Base-by-base conservation (phyloP, 2,797 vertebrate genomes). In the Danionella dracula region DNA sequence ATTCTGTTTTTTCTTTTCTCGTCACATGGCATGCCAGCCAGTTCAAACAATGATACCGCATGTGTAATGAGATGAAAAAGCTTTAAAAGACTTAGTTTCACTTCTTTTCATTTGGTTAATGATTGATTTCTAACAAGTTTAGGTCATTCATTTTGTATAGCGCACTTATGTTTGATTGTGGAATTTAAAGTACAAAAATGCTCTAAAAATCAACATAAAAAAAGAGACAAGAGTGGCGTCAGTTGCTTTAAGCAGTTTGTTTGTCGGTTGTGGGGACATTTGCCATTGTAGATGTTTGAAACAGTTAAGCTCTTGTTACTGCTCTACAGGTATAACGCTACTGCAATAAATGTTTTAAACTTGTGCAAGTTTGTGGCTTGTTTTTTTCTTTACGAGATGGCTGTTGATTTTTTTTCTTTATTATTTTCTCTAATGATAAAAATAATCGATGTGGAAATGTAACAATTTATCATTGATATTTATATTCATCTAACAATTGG, bases 331-430 rank as follows among this genome's bases (percentile, higher is more conserved):
- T 95, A 97, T 90, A 90, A 89, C 90, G 94, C 94, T 97, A 93
- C 91, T 95, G 94, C 94, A 99, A 99, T 99, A 99, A 99, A 98
- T 95, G 92, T 97, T 98, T 94, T 93, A 89, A 95, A 92, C 93
- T 93, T 73, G 81, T 85, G 80, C 84, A 81, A 70, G 81, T 74
- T 79, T 84, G 74, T 78, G 80, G 66, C 81, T 72, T 85, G 76
- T 84, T 42, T 70, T 76, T 62, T 81, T 72, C 32, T 41, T 78
- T 55, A 11, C 3, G 1, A 15, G 34, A 27, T 15, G 37, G 23
- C 8, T 9, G 29, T 5, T 27, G 23, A 3, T 6, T 27, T 27
- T n/a, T n/a, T n/a, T n/a, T n/a, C n/a, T n/a, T n/a, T n/a, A n/a
- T n/a, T n/a, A n/a, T n/a, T n/a, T n/a, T n/a, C n/a, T n/a, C n/a